phyloP scores from a whole-genome alignment of 2,888 invertebrate genomes.

The Liopterus haemorrhoidalis region DNA sequence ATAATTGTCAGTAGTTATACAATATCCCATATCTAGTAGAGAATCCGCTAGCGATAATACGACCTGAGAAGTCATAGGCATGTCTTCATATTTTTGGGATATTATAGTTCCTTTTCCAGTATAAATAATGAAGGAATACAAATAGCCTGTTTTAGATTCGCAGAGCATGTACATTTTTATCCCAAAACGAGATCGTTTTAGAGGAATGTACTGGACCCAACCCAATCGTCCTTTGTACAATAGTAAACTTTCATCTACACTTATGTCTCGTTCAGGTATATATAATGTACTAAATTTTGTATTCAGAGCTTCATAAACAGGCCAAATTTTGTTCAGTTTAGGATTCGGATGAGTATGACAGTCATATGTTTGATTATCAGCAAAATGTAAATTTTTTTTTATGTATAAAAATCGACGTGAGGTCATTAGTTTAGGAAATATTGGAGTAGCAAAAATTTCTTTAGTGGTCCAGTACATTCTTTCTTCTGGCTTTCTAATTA shows the following conservation, averaged over 20 bases:
- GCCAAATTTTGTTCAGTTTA: slow-evolving; percentile 28
- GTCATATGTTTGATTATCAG: slow-evolving; percentile 14
- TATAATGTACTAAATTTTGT: slow-evolving; percentile 16
- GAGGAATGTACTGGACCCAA: slow-evolving; percentile 37
- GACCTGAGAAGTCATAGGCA: slow-evolving; percentile 16
- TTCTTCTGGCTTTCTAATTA: slow-evolving; percentile 23
- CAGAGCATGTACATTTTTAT: slow-evolving; percentile 37
- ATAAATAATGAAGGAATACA: slow-evolving; percentile 33
- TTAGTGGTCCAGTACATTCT: slow-evolving; percentile 26
- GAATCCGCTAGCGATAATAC: slow-evolving; percentile 13
- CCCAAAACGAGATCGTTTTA: slow-evolving; percentile 36
- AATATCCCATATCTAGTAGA: slow-evolving; percentile 10
- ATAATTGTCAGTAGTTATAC: slow-evolving; percentile 6
- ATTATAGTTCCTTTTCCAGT: slow-evolving; percentile 26
- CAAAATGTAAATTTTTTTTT: slow-evolving; percentile 19
- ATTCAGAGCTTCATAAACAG: slow-evolving; percentile 19
- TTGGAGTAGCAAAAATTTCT: slow-evolving; percentile 11
- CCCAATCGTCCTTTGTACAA: slow-evolving; percentile 35
- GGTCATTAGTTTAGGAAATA: slow-evolving; percentile 6
- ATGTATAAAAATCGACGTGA: slow-evolving; percentile 5
- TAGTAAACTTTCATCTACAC: slow-evolving; percentile 34
- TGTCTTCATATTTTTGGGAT: slow-evolving; percentile 12
- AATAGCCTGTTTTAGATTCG: slow-evolving; percentile 35
- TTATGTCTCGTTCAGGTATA: slow-evolving; percentile 28
- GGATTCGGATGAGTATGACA: slow-evolving; percentile 16